Evolutionary conservation across 2,888 invertebrate genomes (phyloP).

Genomic region (Cryptocheilus praepositus): DNA sequence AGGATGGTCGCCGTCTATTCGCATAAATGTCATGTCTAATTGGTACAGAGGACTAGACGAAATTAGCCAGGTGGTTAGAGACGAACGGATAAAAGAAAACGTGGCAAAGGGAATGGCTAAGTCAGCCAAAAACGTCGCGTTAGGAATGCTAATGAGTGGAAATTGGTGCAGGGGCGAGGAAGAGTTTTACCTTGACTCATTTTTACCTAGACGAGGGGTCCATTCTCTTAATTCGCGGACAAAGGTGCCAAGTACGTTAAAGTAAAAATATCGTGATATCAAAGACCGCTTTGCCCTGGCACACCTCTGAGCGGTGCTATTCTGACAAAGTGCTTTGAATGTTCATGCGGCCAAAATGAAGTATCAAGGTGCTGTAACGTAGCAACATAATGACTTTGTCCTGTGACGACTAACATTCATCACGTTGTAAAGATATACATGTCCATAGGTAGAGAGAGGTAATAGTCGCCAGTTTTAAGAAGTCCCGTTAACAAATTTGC

Average conservation of each 20-base stretch:
- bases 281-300: not conserved
- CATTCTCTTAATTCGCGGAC: conserved; percentile 38
- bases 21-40: not conserved
- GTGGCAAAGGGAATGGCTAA: conserved; percentile 13
- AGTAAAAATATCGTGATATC: not conserved
- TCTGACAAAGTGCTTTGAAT: not conserved
- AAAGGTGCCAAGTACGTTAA: conserved; percentile 17
- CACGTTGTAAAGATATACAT: no score
- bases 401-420: no score
- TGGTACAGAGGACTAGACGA: not conserved
- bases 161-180: conserved; percentile 27
- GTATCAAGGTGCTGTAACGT: no score
- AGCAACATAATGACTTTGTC: no score
- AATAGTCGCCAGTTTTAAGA: no score
- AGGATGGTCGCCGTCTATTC: not conserved
- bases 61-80: not conserved
- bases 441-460: no score
- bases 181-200: conserved; percentile 23
- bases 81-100: not conserved
- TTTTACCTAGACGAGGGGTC: conserved; percentile 29
- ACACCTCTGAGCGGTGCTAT: not conserved
- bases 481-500: no score
- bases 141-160: conserved; percentile 48
- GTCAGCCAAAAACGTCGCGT: conserved; percentile 42
- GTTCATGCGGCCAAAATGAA: no score